Base-by-base conservation (phyloP, 1,140 invertebrate genomes). In the Eriocheir sinensis region DNA sequence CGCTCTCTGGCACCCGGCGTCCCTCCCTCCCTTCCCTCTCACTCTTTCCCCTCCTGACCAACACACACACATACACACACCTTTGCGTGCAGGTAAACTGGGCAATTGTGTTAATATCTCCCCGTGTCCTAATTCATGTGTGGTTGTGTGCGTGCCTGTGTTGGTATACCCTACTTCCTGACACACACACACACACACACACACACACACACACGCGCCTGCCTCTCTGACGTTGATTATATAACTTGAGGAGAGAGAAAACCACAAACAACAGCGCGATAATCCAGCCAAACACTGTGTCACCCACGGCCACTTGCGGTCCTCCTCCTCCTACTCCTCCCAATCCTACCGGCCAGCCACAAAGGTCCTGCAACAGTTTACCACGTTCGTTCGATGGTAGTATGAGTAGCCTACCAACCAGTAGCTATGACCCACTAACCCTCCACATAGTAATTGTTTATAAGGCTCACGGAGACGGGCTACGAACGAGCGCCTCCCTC, bases 81-180 rank as follows among this genome's bases (percentile, higher is more conserved):
- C 88, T 89, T 48, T 38, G 91, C 92, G 48, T 93, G 85, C 36
- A 89, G 86, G n/a, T 40, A 89, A 79, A 40, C 32, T 32, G 48
- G 85, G 34, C 40, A 72, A 90, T 90, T 72, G 36, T 81, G 85
- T 30, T 60, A 93, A 93, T 86, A 83, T 12, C 34, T 34, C 30
- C 53, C 36, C 27, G 44, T 93, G 85, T 89, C 34, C 60, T 38
- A 88, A 72, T 93, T 38, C 88, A 72, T 88, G 85, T 93, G 48
- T 93, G 48, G 41, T n/a, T 92, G 79, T 92, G 72, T 92, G 40
- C 44, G 30, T 89, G 85, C 89, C 34, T 93, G 85, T 93, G 48
- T 88, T 48, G 60, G 44, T 60, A 44, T 85, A 27, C 88, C 44
- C 3, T 27, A 2, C 81, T 30, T 60, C n/a, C 81, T n/a, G 30